Conservation (phyloP, 2,113 vertebrate species). For the Megaptera novaeangliae region DNA sequence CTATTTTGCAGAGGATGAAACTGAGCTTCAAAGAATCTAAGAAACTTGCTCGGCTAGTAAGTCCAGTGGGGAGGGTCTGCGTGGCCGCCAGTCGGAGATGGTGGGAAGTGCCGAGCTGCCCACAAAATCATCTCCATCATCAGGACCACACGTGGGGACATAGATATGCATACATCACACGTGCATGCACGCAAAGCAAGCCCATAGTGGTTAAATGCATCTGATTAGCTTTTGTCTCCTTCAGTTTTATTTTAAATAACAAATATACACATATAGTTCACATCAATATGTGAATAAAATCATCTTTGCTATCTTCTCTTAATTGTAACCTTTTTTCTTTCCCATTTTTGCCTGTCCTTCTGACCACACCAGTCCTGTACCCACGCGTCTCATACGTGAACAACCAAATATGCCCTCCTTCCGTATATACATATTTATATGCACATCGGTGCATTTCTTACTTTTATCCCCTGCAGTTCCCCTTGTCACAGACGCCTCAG, state of each 20-base stretch:
- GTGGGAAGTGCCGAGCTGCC: background rate
- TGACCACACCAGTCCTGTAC: accelerated
- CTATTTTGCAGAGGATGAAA: background rate
- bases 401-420: background rate
- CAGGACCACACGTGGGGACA: too few relatives aligned
- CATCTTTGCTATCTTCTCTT: background rate
- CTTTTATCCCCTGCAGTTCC: background rate
- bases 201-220: background rate
- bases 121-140: accelerated
- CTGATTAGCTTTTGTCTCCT: background rate
- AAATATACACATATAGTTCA: background rate
- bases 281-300: background rate
- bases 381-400: background rate
- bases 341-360: background rate
- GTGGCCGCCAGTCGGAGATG: background rate
- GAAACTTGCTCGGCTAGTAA: background rate
- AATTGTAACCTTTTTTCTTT: background rate
- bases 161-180: accelerated
- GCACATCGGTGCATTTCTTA: background rate
- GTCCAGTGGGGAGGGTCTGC: background rate
- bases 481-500: background rate
- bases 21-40: background rate
- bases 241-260: background rate
- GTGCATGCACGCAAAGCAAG: accelerated
- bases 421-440: too few relatives aligned